Evolutionary conservation across 2,113 vertebrate species (phyloP).

Genomic region (Erinaceus europaeus): DNA sequence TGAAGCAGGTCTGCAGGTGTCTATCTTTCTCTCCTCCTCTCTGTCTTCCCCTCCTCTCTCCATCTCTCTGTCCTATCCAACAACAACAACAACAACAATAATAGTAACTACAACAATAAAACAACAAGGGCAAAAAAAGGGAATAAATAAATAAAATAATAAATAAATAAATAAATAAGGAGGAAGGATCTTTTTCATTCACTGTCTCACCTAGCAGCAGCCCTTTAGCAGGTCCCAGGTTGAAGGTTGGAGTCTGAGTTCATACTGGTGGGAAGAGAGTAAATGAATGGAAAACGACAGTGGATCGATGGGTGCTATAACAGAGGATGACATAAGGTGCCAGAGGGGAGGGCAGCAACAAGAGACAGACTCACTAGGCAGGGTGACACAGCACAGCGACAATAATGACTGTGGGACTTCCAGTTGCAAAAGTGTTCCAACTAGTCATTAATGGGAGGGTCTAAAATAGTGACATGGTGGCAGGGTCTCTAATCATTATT

Average conservation of each 20-base stretch:
- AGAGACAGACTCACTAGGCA: neutral
- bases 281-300: neutral
- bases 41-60: too few relatives aligned
- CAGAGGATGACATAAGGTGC: neutral
- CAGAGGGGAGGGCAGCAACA: neutral
- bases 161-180: too few relatives aligned
- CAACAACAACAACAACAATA: too few relatives aligned
- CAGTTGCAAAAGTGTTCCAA: neutral
- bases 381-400: neutral
- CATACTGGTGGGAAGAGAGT: neutral
- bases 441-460: too few relatives aligned
- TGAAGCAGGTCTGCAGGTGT: too few relatives aligned
- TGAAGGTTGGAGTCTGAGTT: neutral
- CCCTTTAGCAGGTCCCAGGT: neutral
- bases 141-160: too few relatives aligned
- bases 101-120: too few relatives aligned
- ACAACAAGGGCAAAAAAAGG: too few relatives aligned
- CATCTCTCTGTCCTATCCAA: too few relatives aligned
- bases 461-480: neutral
- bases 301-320: neutral
- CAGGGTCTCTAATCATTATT: neutral
- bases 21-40: too few relatives aligned
- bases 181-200: neutral
- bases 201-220: neutral
- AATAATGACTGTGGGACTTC: neutral